A percentile compares a stretch with the other conserved stretches of the same genome.
Conservation (phyloP, 2,888 invertebrate species). For the Cheilosia urbana region DNA sequence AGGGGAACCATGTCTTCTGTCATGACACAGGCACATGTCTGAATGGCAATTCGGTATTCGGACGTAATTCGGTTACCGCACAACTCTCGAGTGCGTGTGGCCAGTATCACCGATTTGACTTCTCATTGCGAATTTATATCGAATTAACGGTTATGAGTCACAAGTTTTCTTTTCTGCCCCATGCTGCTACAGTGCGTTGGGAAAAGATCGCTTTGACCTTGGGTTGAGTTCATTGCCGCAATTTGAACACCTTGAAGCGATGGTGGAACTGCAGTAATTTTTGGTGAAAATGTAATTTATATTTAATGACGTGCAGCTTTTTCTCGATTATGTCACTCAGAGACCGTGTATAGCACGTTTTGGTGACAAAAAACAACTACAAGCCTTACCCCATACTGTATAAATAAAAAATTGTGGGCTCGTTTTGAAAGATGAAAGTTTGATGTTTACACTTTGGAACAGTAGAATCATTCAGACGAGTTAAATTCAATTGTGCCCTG, state of each 20-base stretch:
- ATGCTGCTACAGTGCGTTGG: neutral
- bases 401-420: neutral
- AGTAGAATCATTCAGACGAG: slow-evolving; percentile 9
- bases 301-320: slow-evolving; percentile 16
- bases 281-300: slow-evolving; percentile 28
- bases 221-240: slow-evolving; percentile 59
- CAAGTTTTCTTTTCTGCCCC: slow-evolving; percentile 3
- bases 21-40: slow-evolving; percentile 13
- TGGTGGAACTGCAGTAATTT: neutral
- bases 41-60: slow-evolving; percentile 33
- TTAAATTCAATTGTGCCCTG: slow-evolving; percentile 14
- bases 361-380: too few relatives aligned
- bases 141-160: slow-evolving; percentile 10
- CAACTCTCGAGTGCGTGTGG: slow-evolving; percentile 34
- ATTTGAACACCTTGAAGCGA: slow-evolving; percentile 37
- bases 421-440: neutral
- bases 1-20: neutral
- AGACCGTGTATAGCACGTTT: too few relatives aligned
- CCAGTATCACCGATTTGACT: slow-evolving; percentile 22
- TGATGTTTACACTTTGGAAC: slow-evolving; percentile 45
- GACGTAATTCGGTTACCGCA: slow-evolving; percentile 37
- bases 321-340: neutral
- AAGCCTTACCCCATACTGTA: too few relatives aligned
- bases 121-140: slow-evolving; percentile 36
- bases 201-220: slow-evolving; percentile 39